Percentiles rank a stretch among this genome's conserved stretches.
Conservation (phyloP, 2,797 vertebrate species). For the Helarctos malayanus region DNA sequence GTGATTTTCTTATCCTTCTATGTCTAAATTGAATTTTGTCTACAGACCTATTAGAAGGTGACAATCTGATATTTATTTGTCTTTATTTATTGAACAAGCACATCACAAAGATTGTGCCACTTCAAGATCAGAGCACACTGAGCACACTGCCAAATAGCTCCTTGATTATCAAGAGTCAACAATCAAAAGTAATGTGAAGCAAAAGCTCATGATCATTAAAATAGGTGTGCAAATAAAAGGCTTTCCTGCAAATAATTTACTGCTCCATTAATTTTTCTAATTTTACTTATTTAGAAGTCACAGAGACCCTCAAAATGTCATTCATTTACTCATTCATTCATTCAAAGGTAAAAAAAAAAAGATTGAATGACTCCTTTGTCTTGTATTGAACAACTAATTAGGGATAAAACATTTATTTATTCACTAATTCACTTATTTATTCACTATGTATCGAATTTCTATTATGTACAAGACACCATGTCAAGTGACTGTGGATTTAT, state of each 20-base stretch:
- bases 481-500: not conserved
- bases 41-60: slow-evolving; percentile 47
- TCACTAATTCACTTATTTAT: not conserved
- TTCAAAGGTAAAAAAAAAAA: not conserved
- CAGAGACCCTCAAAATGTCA: not conserved
- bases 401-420: not conserved
- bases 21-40: slow-evolving; percentile 20
- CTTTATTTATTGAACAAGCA: slow-evolving; percentile 72
- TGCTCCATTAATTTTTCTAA: not conserved
- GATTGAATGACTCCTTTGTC: not conserved
- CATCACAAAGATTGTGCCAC: slow-evolving; percentile 27
- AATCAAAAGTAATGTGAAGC: slow-evolving; percentile 64
- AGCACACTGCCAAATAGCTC: slow-evolving; percentile 16
- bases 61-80: slow-evolving; percentile 62
- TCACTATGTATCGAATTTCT: not conserved
- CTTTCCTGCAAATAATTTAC: not conserved
- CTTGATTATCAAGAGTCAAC: slow-evolving; percentile 20
- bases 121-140: slow-evolving; percentile 34
- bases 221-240: slow-evolving; percentile 40
- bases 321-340: not conserved
- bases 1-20: slow-evolving; percentile 17
- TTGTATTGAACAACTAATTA: not conserved
- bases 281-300: slow-evolving; percentile 37
- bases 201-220: slow-evolving; percentile 77
- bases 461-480: not conserved